These are phyloP conservation scores for Scomber scombrus DNA, from an alignment of 2,113 vertebrate species.

Conservation along the genomic window DNA sequence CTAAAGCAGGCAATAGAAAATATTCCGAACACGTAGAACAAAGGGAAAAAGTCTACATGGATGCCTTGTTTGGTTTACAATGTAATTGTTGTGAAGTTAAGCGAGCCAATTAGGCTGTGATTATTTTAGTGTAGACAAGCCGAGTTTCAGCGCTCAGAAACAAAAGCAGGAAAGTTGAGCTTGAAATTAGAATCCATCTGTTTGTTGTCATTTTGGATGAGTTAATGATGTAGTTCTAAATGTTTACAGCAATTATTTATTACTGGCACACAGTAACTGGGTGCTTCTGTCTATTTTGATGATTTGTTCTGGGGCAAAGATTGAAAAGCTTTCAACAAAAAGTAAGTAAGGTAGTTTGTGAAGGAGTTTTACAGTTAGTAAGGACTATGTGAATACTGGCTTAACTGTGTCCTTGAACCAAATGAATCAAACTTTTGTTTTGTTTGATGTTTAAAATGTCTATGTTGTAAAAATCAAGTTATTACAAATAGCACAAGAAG, in stretches of 20 bases:
- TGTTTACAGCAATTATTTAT: slow-evolving; percentile 69
- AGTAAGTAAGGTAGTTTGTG: too few species aligned
- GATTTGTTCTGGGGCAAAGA: slow-evolving; percentile 52
- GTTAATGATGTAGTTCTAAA: slow-evolving; percentile 71
- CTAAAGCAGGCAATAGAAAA: slow-evolving; percentile 58
- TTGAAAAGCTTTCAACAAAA: slow-evolving; percentile 37
- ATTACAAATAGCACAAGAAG: too few species aligned
- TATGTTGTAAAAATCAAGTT: too few species aligned
- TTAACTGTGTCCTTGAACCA: too few species aligned
- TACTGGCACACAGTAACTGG: slow-evolving; percentile 60
- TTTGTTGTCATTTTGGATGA: slow-evolving; percentile 72
- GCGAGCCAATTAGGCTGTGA: slow-evolving; percentile 79
- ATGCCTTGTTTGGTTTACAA: slow-evolving; percentile 71
- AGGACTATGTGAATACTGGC: too few species aligned
- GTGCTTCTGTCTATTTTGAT: slow-evolving; percentile 62
- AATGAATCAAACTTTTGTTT: too few species aligned
- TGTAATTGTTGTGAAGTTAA: slow-evolving; percentile 82
- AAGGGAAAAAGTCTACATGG: slow-evolving; percentile 59
- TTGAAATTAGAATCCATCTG: slow-evolving; percentile 70
- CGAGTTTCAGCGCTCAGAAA: slow-evolving; percentile 48
- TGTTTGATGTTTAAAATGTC: too few species aligned
- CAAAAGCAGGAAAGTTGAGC: slow-evolving; percentile 69
- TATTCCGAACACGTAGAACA: slow-evolving; percentile 63
- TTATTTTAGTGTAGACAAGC: slow-evolving; percentile 75
- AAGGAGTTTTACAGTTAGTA: too few species aligned